Conservation (phyloP, 2,113 vertebrate genomes). For the Narcine bancroftii region DNA sequence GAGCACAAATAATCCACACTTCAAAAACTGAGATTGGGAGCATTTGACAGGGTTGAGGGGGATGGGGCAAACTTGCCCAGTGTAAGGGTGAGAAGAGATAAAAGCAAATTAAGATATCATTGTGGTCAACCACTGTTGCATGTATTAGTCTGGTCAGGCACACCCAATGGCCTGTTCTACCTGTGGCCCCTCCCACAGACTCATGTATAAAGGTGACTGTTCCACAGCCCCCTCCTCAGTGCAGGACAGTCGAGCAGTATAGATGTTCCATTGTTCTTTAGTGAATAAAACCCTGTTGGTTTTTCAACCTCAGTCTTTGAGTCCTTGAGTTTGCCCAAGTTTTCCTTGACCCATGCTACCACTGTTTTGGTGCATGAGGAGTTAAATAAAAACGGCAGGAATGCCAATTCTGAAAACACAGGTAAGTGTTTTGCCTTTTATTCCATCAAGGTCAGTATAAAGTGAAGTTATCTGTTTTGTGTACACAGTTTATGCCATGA, state of each 20-base stretch:
- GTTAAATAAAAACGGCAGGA: slow-evolving; percentile 4
- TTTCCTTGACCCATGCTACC: background rate
- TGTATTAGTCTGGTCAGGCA: too few species aligned
- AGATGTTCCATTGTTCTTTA: too few species aligned
- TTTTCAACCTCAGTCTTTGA: too few species aligned
- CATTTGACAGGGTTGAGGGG: too few species aligned
- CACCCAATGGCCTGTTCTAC: too few species aligned
- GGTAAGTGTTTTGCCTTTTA: slow-evolving; percentile 12
- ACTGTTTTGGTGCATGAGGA: background rate
- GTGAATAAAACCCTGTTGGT: too few species aligned
- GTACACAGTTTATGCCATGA: background rate
- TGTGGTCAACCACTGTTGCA: too few species aligned
- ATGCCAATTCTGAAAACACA: background rate
- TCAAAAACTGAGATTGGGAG: background rate
- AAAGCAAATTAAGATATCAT: background rate
- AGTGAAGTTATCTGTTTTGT: slow-evolving; percentile 29
- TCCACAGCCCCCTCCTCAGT: too few species aligned
- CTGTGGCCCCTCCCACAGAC: too few species aligned
- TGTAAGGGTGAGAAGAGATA: background rate
- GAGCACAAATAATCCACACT: background rate
- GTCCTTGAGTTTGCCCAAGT: background rate
- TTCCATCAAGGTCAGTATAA: slow-evolving; percentile 23
- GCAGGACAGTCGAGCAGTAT: too few species aligned
- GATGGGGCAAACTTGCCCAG: too few species aligned
- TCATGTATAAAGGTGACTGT: too few species aligned